phyloP scores from a whole-genome alignment of 1,140 invertebrate genomes.

The Platyura marginata region DNA sequence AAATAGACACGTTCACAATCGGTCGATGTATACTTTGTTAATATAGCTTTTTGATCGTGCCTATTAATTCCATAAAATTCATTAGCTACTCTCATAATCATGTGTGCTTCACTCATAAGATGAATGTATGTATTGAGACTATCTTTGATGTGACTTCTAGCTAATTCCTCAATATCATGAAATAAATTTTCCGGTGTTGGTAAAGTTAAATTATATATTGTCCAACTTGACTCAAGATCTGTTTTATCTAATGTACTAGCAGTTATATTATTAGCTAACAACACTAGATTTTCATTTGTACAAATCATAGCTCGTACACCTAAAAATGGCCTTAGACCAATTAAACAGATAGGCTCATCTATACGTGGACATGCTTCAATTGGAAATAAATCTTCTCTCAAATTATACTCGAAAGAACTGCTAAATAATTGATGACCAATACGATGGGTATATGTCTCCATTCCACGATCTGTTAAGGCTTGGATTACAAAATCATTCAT shows the following conservation, averaged over 20 bases:
- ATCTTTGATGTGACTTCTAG: background rate
- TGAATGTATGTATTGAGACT: background rate
- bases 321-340: conserved; percentile 52
- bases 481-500: conserved; percentile 51
- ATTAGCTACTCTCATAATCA: background rate
- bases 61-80: background rate
- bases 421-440: conserved; percentile 34
- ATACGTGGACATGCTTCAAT: conserved; percentile 26
- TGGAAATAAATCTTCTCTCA: conserved; percentile 13
- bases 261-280: conserved; percentile 32
- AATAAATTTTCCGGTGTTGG: background rate
- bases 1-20: background rate
- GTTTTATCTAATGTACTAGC: background rate
- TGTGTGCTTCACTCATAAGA: background rate
- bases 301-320: conserved; percentile 45
- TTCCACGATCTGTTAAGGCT: conserved; percentile 52
- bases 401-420: conserved; percentile 21
- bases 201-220: background rate
- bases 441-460: conserved; percentile 59
- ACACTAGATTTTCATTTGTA: conserved; percentile 37
- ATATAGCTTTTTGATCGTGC: background rate
- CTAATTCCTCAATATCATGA: background rate
- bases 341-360: conserved; percentile 45
- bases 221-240: background rate
- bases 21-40: background rate